phyloP scores from a whole-genome alignment of 1,140 invertebrate genomes.

The Megalopta genalis region DNA sequence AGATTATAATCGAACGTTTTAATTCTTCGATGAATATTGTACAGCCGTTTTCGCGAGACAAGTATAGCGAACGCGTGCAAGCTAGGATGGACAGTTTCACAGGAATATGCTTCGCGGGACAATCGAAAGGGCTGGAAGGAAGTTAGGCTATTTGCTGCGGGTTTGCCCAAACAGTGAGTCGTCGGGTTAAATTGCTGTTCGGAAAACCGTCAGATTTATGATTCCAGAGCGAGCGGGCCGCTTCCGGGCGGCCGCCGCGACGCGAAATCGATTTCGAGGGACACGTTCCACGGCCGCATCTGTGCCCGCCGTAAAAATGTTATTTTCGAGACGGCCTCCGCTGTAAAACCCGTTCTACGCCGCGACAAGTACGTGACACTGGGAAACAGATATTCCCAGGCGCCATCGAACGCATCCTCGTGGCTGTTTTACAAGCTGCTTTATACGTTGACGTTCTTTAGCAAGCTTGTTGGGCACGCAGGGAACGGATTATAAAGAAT shows the following conservation, averaged over 20 bases:
- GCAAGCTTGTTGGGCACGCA: not conserved
- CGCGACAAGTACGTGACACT: not conserved
- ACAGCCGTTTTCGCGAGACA: too few relatives aligned
- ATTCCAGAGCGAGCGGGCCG: not conserved
- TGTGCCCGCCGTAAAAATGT: conserved; percentile 7
- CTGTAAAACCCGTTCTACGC: not conserved
- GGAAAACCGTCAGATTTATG: not conserved
- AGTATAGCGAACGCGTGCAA: too few relatives aligned
- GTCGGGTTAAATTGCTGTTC: not conserved
- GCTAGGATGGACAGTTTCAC: too few relatives aligned
- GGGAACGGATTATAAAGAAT: not conserved
- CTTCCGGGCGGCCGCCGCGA: not conserved
- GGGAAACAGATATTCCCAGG: not conserved
- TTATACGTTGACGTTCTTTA: not conserved
- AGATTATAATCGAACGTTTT: too few relatives aligned
- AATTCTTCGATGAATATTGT: too few relatives aligned
- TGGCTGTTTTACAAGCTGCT: not conserved
- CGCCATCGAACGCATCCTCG: not conserved
- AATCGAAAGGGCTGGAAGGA: too few relatives aligned
- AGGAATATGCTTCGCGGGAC: not conserved
- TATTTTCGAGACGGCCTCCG: not conserved
- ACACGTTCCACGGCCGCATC: not conserved
- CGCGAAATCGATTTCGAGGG: conserved; percentile 8
- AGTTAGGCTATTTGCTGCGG: too few relatives aligned
- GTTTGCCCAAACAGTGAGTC: too few relatives aligned